Evolutionary conservation across 2,797 vertebrate species (phyloP), one percentile per base, ranked within the genome.

Genomic region (Pseudochaenichthys georgianus): DNA sequence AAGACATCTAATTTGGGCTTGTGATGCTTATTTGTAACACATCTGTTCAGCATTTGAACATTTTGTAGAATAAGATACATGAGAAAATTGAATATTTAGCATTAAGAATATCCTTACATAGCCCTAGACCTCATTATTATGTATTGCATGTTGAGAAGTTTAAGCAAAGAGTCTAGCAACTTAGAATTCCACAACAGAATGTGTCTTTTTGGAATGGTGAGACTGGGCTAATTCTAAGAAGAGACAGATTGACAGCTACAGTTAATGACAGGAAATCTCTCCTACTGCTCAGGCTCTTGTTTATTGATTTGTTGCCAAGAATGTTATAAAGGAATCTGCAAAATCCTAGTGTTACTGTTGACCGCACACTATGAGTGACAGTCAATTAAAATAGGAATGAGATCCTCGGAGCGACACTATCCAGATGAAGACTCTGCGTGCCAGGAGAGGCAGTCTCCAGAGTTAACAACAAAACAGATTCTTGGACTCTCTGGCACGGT

Each of bases 301-400:
- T 87, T 88, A 94, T 94, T 86, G 90, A 94, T 94, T 93, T 90
- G 85, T 91, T 94, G 93, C 92, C 92, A 90, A 72, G 85, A 89
- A 91, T 91, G 81, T 91, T 87, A 89, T 83, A 93, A 92, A 88
- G 81, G 82, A 92, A 93, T 92, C 84, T 90, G 83, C 80, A 87
- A 87, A 91, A 88, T 87, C 82, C 77, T 16, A 21, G 86, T 82
- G 61, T 85, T 84, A 71, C 87, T 84, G 79, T 83, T 92, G 90
- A 88, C 90, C 80, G 55, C 85, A 51, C 42, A 57, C 78, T 72
- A 77, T 93, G 91, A 93, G 71, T 92, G 87, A 92, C 92, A 94
- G 89, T 90, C 90, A 92, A 92, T 95, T 94, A 93, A 92, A 93
- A 84, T 31, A 55, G 65, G 81, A 86, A 85, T 70, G 70, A 82